Conservation (phyloP, 2,113 vertebrate genomes). For the Camelus bactrianus region DNA sequence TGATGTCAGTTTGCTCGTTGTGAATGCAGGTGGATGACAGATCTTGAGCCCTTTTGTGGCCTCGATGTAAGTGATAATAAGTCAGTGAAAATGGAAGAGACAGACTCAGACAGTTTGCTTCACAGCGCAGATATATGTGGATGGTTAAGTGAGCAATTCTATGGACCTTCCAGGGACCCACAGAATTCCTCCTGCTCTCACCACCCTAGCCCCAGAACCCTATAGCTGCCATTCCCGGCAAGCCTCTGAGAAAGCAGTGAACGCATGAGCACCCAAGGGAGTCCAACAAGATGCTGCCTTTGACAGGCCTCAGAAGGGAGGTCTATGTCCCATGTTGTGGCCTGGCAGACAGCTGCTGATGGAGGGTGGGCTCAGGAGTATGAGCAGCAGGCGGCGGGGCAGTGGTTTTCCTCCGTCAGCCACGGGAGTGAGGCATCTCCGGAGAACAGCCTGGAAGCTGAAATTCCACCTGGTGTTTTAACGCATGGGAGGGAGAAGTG, state of each 20-base stretch:
- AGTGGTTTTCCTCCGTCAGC: background rate
- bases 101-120: background rate
- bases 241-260: background rate
- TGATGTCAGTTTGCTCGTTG: constrained; percentile 11
- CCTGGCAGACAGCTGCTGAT: background rate
- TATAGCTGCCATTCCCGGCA: background rate
- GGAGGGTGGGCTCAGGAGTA: background rate
- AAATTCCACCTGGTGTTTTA: constrained; percentile 3
- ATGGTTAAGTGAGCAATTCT: background rate
- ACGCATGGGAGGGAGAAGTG: background rate
- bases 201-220: too few species aligned
- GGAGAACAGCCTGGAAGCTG: background rate
- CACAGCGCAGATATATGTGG: background rate
- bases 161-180: background rate
- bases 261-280: background rate
- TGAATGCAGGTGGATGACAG: background rate
- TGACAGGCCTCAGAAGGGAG: background rate
- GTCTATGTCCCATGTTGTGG: background rate
- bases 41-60: background rate
- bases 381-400: background rate
- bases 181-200: background rate
- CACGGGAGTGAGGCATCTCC: background rate
- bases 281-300: background rate
- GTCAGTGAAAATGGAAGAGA: constrained; percentile 30
- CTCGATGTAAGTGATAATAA: background rate